Percentiles rank a stretch among this genome's conserved stretches.
Conservation (phyloP, 1,140 invertebrate species). For the Mya arenaria region DNA sequence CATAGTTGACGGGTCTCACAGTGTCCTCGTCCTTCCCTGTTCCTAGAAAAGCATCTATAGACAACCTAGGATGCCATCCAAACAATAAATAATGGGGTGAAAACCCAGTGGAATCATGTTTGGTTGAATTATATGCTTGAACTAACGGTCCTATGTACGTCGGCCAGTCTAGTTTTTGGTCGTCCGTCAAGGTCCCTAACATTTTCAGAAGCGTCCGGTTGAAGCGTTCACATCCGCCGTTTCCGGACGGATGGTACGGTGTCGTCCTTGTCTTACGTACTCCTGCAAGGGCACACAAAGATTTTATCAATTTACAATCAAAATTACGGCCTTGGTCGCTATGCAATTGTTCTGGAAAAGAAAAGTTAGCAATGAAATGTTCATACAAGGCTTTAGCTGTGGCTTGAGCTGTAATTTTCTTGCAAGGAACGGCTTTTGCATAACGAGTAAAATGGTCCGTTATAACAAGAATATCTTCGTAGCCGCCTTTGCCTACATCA, state of each 20-base stretch:
- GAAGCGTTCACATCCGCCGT: constrained; percentile 1
- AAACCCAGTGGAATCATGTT: constrained; percentile 3
- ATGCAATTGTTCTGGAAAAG: constrained; percentile 33
- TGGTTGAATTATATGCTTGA: constrained; percentile 30
- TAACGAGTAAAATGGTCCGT: constrained; percentile 57
- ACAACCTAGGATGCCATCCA: constrained; percentile 21
- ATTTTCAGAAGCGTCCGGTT: constrained; percentile 12
- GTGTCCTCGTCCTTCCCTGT: too few relatives aligned
- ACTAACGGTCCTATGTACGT: background rate
- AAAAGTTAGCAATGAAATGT: constrained; percentile 32
- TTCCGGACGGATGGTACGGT: constrained; percentile 20
- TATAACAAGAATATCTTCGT: constrained; percentile 43
- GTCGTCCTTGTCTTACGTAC: constrained; percentile 12
- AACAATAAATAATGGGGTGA: constrained; percentile 11
- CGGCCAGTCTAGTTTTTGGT: constrained; percentile 17
- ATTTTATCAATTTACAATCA: constrained; percentile 32
- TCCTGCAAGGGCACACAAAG: constrained; percentile 3
- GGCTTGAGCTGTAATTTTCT: constrained; percentile 48
- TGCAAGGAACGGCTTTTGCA: constrained; percentile 30
- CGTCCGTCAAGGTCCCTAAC: constrained; percentile 12
- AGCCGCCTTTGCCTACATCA: constrained; percentile 31
- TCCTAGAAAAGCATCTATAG: constrained; percentile 33
- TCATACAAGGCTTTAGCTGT: constrained; percentile 41
- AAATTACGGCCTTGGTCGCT: constrained; percentile 55
- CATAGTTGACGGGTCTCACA: too few relatives aligned